A percentile compares a stretch with the other conserved stretches of the same genome.
Conservation (phyloP, 2,797 vertebrate species). For the Eleutherodactylus coqui region DNA sequence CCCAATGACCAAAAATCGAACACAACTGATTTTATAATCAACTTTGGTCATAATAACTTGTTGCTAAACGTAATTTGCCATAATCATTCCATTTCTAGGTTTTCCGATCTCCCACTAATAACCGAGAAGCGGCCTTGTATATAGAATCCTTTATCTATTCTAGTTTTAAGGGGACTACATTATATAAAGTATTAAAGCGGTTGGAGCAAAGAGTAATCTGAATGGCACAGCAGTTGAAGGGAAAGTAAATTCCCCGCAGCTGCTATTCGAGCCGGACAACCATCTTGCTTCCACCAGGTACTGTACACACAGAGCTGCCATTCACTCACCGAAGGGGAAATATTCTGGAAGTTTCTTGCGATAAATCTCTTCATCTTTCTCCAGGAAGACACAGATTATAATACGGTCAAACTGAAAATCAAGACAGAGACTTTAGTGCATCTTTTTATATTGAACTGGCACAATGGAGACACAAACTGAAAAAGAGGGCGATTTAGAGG, state of each 20-base stretch:
- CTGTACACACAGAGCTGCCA: not conserved
- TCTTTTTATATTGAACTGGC: not conserved
- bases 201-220: not conserved
- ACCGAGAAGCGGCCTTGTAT: not conserved
- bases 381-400: constrained; percentile 88
- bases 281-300: not conserved
- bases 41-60: too few species aligned
- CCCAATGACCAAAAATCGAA: too few species aligned
- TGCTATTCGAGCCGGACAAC: not conserved
- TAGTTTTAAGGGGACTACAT: not conserved
- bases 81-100: too few species aligned
- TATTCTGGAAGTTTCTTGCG: constrained; percentile 80
- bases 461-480: not conserved
- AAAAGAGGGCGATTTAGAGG: not conserved
- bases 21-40: too few species aligned
- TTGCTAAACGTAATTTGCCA: too few species aligned
- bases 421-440: not conserved
- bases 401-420: constrained; percentile 84
- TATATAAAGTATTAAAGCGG: not conserved
- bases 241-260: not conserved
- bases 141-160: not conserved
- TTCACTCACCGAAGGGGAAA: constrained; percentile 83
- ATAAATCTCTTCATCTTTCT: constrained; percentile 84
- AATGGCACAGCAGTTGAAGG: not conserved
- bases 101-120: not conserved